Base-by-base conservation (phyloP, 1,140 invertebrate species). In the Patella vulgata region DNA sequence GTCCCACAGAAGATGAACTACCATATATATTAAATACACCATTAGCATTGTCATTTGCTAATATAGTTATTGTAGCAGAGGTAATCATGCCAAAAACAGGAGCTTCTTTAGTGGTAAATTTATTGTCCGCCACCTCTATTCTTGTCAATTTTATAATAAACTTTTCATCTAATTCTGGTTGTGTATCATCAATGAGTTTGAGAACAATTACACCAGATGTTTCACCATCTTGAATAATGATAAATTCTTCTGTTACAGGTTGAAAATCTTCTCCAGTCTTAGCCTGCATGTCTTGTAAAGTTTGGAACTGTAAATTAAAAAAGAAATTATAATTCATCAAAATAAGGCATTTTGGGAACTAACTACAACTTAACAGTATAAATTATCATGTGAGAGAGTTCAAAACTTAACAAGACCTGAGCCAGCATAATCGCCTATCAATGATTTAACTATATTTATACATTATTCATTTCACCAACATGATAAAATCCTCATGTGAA, bases 81-180 rank as follows among this genome's bases (percentile, higher is more conserved):
- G 50, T 60, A 27, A 58, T 3, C 8, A 36, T 46, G 0, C 80
- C 80, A n/a, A 83, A 51, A n/a, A 59, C 47, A 1, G 81, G 79
- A 9, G 70, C 56, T 53, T 75, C 71, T 31, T 68, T 59, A 27
- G 71, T 64, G 1, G 55, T 63, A n/a, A 68, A 43, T 2, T 40
- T 43, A 19, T 59, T 47, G 39, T 73, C 70, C 25, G 65, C 55
- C 1, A 83, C 70, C n/a, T 74, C 70, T n/a, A 81, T 75, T 17
- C 65, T 47, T 0, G 59, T 69, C 36, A 83, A 54, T 8, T 50
- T 67, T 0, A 80, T 58, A 5, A 61, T 44, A 56, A 83, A 81
- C n/a, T 66, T 71, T 55, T 83, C 80, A 54, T 77, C 66, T 0
- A 83, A 61, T 65, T 83, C 81, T 5, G 82, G 82, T n/a, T 74